phyloP scores from a whole-genome alignment of 2,113 vertebrate genomes.

The Barbus barbus region DNA sequence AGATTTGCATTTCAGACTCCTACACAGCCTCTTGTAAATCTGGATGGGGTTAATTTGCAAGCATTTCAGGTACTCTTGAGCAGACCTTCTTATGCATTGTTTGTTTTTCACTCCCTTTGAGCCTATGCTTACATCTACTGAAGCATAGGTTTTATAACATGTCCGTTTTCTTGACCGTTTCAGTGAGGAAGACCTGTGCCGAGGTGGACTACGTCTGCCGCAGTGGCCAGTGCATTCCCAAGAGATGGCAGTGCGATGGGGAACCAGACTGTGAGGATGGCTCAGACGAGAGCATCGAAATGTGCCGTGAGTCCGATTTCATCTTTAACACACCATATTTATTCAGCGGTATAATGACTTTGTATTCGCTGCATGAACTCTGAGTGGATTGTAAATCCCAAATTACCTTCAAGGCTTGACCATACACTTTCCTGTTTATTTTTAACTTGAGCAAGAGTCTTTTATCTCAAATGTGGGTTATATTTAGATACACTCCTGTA shows the following conservation, averaged over 20 bases:
- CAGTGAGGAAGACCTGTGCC: conserved; percentile 90
- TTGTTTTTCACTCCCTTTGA: neutral
- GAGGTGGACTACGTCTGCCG: conserved; percentile 89
- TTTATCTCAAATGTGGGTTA: neutral
- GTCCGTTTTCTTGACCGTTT: conserved; percentile 18
- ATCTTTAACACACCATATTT: neutral
- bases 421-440: too few relatives aligned
- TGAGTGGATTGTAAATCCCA: neutral
- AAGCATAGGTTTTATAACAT: neutral
- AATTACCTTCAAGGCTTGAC: neutral
- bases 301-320: conserved; percentile 87
- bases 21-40: neutral
- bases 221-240: conserved; percentile 92
- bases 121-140: neutral
- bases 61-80: neutral
- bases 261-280: conserved; percentile 95
- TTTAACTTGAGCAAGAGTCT: neutral
- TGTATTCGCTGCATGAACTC: neutral
- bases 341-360: too few relatives aligned
- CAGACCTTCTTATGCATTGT: neutral
- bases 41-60: neutral
- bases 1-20: neutral
- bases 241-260: conserved; percentile 94
- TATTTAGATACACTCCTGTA: neutral
- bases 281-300: conserved; percentile 87